Evolutionary conservation across 2,888 invertebrate genomes (phyloP).

Genomic region (Seira ritae): DNA sequence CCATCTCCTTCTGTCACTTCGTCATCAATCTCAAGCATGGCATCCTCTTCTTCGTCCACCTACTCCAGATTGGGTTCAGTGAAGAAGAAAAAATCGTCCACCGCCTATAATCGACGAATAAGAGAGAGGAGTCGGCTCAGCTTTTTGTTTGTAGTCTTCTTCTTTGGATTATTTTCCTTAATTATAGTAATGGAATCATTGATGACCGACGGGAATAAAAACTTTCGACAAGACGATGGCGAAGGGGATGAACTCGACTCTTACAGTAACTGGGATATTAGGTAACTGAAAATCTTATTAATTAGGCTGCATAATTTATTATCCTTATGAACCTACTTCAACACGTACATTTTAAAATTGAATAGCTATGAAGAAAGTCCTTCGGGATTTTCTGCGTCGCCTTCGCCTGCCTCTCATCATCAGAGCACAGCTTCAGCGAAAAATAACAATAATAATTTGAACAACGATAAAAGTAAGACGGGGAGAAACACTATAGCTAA

Average conservation of each 20-base stretch:
- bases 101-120: slow-evolving; percentile 67
- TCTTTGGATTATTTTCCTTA: slow-evolving; percentile 91
- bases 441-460: slow-evolving; percentile 41
- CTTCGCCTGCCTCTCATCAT: slow-evolving; percentile 13
- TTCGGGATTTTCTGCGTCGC: slow-evolving; percentile 50
- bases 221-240: slow-evolving; percentile 62
- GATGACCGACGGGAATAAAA: slow-evolving; percentile 79
- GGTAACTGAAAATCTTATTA: no score
- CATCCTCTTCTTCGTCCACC: no score
- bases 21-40: slow-evolving; percentile 53
- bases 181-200: slow-evolving; percentile 92
- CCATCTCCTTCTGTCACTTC: slow-evolving; percentile 25
- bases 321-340: no score
- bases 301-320: no score
- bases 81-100: slow-evolving; percentile 70
- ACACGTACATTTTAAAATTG: no score
- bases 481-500: slow-evolving; percentile 26
- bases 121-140: slow-evolving; percentile 89
- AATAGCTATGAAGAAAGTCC: slow-evolving; percentile 71
- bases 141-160: slow-evolving; percentile 92
- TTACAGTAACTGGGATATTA: slow-evolving; percentile 70
- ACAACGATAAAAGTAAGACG: slow-evolving; percentile 27
- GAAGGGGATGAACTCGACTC: slow-evolving; percentile 63
- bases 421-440: slow-evolving; percentile 31
- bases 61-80: no score